phyloP scores from a whole-genome alignment of 2,797 vertebrate genomes.

The Oryzias sinensis region DNA sequence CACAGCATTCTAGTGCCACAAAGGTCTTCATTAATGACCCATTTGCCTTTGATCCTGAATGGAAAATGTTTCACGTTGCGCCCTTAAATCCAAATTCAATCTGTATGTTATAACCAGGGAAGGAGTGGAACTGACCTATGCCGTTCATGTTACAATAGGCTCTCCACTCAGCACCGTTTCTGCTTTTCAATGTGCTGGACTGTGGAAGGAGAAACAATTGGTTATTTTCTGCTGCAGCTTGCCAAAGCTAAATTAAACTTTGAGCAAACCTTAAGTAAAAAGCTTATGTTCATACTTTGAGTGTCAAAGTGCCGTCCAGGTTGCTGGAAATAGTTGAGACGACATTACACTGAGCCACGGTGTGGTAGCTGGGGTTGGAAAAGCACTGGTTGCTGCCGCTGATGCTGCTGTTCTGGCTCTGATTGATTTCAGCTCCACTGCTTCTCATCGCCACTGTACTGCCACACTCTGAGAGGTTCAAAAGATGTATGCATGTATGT shows the following conservation, averaged over 20 bases:
- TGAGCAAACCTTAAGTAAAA: neutral
- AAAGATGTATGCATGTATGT: neutral
- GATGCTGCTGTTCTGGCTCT: conserved; percentile 79
- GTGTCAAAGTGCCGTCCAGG: conserved; percentile 88
- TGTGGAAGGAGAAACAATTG: conserved; percentile 47
- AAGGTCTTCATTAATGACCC: conserved; percentile 25
- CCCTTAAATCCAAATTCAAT: conserved; percentile 8
- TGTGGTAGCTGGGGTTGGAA: conserved; percentile 94
- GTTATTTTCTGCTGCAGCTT: neutral
- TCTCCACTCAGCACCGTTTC: conserved; percentile 89
- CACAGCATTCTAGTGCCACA: conserved; percentile 41
- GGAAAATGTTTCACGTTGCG: conserved; percentile 8
- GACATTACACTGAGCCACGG: conserved; percentile 87
- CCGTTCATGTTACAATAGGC: conserved; percentile 93
- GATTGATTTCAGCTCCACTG: conserved; percentile 67
- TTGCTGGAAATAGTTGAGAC: conserved; percentile 87
- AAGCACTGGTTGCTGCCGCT: conserved; percentile 84
- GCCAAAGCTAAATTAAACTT: neutral
- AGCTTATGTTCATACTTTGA: conserved; percentile 74
- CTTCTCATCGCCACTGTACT: conserved; percentile 72
- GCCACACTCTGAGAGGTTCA: conserved; percentile 66
- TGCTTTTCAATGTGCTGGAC: conserved; percentile 72
- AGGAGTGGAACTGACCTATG: conserved; percentile 83
- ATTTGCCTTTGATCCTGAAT: conserved; percentile 42
- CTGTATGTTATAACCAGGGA: conserved; percentile 12